A percentile compares a stretch with the other conserved stretches of the same genome.
Conservation (phyloP, 2,888 invertebrate species). For the Platerodrilus igneus region DNA sequence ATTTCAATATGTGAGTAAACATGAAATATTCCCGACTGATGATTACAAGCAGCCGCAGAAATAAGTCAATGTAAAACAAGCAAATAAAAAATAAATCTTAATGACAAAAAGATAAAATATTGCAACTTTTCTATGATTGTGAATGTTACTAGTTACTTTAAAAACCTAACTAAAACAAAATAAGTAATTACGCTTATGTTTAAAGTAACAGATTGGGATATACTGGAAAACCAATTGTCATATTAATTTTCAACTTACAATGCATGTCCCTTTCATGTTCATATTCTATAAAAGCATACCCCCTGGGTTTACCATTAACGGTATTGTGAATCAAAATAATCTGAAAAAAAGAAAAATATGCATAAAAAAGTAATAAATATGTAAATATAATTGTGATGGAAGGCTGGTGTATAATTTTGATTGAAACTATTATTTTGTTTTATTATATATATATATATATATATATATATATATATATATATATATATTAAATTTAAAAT, state of each 20-base stretch:
- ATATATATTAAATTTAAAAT: too few relatives aligned
- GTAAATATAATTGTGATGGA: constrained; percentile 1
- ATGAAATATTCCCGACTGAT: too few relatives aligned
- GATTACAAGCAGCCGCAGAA: too few relatives aligned
- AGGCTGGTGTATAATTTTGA: neutral
- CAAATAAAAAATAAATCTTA: too few relatives aligned
- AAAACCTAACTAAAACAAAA: neutral
- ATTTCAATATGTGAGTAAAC: too few relatives aligned
- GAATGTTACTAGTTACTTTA: too few relatives aligned
- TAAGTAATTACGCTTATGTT: neutral
- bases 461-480: too few relatives aligned
- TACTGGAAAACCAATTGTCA: constrained; percentile 1
- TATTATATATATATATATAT: neutral
- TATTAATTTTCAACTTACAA: constrained; percentile 67
- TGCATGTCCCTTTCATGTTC: constrained; percentile 99
- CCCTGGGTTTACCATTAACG: constrained; percentile 87
- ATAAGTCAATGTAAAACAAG: too few relatives aligned
- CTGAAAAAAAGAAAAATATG: constrained; percentile 56
- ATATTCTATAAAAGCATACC: constrained; percentile 99
- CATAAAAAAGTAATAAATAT: too few relatives aligned
- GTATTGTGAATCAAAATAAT: constrained; percentile 85
- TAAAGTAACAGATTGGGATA: constrained; percentile 14
- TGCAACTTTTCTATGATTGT: too few relatives aligned
- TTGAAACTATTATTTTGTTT: too few relatives aligned
- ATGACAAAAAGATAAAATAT: too few relatives aligned